Conservation (phyloP, 2,888 invertebrate species). For the Chalcosyrphus nemorum region DNA sequence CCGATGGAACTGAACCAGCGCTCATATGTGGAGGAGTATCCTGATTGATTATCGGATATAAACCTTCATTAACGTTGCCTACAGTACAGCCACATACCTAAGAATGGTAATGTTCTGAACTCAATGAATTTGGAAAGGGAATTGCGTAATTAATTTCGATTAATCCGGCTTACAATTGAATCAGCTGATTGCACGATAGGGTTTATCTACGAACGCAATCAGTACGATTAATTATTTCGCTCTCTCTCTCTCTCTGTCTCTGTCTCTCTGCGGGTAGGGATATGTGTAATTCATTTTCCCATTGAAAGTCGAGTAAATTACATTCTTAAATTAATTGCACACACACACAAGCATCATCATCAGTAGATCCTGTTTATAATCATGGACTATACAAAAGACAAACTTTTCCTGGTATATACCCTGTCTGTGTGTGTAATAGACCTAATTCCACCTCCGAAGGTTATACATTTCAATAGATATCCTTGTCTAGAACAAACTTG, state of each 20-base stretch:
- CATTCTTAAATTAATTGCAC: constrained; percentile 10
- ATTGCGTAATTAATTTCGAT: constrained; percentile 28
- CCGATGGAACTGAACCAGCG: background rate
- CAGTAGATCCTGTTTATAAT: too few species aligned
- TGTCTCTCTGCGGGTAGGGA: background rate
- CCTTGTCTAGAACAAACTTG: constrained; percentile 30
- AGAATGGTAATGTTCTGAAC: background rate
- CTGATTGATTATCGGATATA: background rate
- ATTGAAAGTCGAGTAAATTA: background rate
- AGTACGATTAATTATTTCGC: constrained; percentile 12
- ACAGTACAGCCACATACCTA: background rate
- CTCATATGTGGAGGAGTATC: background rate
- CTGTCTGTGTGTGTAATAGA: constrained; percentile 7
- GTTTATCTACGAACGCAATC: background rate
- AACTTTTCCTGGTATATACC: constrained; percentile 11
- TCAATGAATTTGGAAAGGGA: background rate
- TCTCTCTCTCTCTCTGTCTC: too few species aligned
- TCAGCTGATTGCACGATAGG: constrained; percentile 11
- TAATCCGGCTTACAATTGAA: constrained; percentile 7
- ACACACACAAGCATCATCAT: too few species aligned
- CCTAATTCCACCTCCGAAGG: constrained; percentile 21
- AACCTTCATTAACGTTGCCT: background rate
- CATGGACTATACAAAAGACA: background rate
- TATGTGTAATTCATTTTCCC: background rate
- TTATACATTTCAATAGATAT: constrained; percentile 49